phyloP scores from a whole-genome alignment of 2,888 invertebrate species.

The Coenonympha arcania region DNA sequence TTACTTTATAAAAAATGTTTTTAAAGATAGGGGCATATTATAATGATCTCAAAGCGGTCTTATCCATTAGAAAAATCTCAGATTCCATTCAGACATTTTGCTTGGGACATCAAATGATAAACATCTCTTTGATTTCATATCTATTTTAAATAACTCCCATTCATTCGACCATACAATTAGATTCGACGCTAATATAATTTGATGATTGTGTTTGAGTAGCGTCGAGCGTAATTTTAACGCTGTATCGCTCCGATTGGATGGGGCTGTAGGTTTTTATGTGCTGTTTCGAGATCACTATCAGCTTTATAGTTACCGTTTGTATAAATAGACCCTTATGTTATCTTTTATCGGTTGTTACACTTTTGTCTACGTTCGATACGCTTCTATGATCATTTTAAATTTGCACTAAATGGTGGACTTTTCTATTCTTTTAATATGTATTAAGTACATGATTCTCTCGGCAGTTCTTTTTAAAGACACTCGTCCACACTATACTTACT shows the following conservation, averaged over 20 bases:
- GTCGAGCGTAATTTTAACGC: conserved; percentile 36
- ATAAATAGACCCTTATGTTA: conserved; percentile 47
- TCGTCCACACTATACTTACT: too few species aligned
- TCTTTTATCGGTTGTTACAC: conserved; percentile 41
- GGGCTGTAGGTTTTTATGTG: conserved; percentile 52
- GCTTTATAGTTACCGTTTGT: conserved; percentile 43
- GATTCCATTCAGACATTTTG: too few species aligned
- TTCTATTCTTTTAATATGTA: too few species aligned
- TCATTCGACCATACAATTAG: conserved; percentile 38
- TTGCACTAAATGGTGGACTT: conserved; percentile 23
- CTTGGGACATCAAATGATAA: too few species aligned
- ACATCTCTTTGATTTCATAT: neutral
- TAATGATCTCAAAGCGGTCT: too few species aligned
- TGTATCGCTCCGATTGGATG: conserved; percentile 43
- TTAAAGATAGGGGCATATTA: too few species aligned
- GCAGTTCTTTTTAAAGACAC: too few species aligned
- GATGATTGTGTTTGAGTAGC: conserved; percentile 34
- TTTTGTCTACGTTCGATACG: conserved; percentile 28
- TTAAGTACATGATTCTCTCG: too few species aligned
- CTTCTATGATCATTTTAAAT: conserved; percentile 25
- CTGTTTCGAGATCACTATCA: conserved; percentile 47
- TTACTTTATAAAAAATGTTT: too few species aligned
- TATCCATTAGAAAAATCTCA: too few species aligned
- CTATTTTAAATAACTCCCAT: conserved; percentile 15
- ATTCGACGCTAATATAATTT: conserved; percentile 33